These are phyloP conservation scores for Cirrhinus molitorella DNA, from an alignment of 2,797 vertebrate genomes.

Conservation along the genomic window DNA sequence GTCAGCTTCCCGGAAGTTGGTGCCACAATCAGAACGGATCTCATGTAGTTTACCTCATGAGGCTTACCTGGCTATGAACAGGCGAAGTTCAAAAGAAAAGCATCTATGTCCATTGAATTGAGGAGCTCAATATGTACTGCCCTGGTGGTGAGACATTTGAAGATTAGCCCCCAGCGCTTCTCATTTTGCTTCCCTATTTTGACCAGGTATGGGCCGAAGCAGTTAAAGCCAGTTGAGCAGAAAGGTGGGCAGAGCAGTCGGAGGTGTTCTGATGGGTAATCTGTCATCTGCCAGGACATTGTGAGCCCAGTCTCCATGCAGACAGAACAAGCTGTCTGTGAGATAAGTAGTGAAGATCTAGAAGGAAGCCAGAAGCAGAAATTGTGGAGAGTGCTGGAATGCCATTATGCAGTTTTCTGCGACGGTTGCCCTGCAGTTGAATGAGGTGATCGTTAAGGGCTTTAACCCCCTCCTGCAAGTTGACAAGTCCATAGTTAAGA, in stretches of 20 bases:
- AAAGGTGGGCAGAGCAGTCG: background rate
- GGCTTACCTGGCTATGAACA: background rate
- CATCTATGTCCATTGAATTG: background rate
- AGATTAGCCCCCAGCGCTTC: background rate
- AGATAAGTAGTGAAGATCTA: background rate
- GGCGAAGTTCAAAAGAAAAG: background rate
- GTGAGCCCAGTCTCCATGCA: no score
- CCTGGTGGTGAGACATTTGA: background rate
- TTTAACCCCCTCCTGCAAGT: no score
- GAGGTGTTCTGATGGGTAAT: slow-evolving; percentile 11
- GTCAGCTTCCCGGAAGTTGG: background rate
- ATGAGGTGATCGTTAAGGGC: no score
- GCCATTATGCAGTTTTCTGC: background rate
- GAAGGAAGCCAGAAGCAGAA: background rate
- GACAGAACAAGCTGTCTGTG: background rate
- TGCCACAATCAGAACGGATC: no score
- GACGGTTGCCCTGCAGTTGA: no score
- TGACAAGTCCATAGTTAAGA: no score
- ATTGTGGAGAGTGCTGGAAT: background rate
- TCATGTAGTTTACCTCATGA: no score
- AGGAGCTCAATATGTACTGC: background rate
- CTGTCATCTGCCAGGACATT: background rate
- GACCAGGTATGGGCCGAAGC: background rate
- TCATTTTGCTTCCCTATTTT: background rate
- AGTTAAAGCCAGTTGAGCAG: background rate